phyloP scores from a whole-genome alignment of 2,888 invertebrate species.

The Oxycera nigricornis region DNA sequence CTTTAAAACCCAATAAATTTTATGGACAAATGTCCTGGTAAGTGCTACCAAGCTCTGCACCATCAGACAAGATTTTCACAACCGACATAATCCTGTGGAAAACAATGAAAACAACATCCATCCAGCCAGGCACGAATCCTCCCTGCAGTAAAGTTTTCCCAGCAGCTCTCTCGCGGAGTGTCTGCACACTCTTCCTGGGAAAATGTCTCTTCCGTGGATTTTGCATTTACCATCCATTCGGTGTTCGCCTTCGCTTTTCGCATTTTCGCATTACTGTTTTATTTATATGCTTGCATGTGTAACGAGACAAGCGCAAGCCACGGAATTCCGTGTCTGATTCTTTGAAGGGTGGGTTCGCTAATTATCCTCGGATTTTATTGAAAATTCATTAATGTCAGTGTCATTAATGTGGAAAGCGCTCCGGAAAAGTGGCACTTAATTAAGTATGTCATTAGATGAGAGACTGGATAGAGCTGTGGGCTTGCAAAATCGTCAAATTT shows the following conservation, averaged over 20 bases:
- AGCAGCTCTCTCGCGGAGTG: too few species aligned
- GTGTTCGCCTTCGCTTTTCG: constrained; percentile 20
- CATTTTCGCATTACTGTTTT: constrained; percentile 30
- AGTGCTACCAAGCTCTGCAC: too few species aligned
- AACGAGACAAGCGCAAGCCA: constrained; percentile 28
- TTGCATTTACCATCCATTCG: not conserved
- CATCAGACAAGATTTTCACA: too few species aligned
- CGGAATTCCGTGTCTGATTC: constrained; percentile 1
- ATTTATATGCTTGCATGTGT: constrained; percentile 33
- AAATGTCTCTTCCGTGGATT: constrained; percentile 3
- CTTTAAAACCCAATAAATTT: too few species aligned
- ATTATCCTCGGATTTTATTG: constrained; percentile 33
- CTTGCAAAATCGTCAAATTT: not conserved
- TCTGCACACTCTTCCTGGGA: too few species aligned
- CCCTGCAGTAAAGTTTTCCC: not conserved
- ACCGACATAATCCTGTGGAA: too few species aligned
- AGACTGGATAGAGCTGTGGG: not conserved
- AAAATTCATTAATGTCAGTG: constrained; percentile 15
- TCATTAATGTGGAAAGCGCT: not conserved
- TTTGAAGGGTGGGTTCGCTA: constrained; percentile 40
- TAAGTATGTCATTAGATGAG: not conserved
- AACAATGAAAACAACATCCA: not conserved
- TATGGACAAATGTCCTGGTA: too few species aligned
- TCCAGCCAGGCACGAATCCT: not conserved
- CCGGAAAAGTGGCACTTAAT: not conserved